phyloP scores from a whole-genome alignment of 92 coral and sea anemone species.

The Epizoanthus fatuus region DNA sequence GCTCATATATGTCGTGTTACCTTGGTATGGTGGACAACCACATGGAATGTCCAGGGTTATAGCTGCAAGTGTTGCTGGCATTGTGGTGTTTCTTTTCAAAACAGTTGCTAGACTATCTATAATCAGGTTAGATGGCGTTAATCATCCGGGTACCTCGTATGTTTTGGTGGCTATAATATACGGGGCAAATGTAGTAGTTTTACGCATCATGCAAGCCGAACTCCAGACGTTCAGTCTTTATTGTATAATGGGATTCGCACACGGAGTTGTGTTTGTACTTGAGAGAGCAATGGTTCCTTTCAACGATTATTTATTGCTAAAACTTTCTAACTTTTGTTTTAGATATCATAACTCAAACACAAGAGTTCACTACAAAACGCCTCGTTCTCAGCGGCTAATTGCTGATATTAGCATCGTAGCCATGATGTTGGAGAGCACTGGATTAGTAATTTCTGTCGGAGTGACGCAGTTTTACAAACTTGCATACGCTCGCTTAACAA shows the following conservation, averaged over 20 bases:
- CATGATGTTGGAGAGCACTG: too few species aligned
- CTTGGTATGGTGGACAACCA: neutral
- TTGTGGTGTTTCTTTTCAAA: slow-evolving; percentile 6
- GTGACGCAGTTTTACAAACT: too few species aligned
- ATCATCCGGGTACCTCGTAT: slow-evolving; percentile 50
- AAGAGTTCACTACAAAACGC: neutral
- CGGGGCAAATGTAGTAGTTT: neutral
- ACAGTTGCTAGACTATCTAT: slow-evolving; percentile 9
- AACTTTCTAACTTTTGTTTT: neutral
- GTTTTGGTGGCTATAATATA: slow-evolving; percentile 16
- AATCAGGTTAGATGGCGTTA: slow-evolving; percentile 13
- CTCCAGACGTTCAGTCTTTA: slow-evolving; percentile 21
- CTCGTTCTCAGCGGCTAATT: slow-evolving; percentile 45
- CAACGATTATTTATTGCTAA: neutral
- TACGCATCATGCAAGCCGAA: slow-evolving; percentile 41
- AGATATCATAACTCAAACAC: neutral
- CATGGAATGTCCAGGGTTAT: neutral
- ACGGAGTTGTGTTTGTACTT: slow-evolving; percentile 10
- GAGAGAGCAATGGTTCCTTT: neutral
- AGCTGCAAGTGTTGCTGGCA: neutral
- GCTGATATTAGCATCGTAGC: slow-evolving; percentile 10
- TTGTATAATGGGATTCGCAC: slow-evolving; percentile 8
- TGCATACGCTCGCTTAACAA: too few species aligned
- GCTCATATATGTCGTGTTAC: slow-evolving; percentile 8
- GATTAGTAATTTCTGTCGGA: too few species aligned